phyloP scores from a whole-genome alignment of 2,113 vertebrate species.

The Lepidothrix coronata region DNA sequence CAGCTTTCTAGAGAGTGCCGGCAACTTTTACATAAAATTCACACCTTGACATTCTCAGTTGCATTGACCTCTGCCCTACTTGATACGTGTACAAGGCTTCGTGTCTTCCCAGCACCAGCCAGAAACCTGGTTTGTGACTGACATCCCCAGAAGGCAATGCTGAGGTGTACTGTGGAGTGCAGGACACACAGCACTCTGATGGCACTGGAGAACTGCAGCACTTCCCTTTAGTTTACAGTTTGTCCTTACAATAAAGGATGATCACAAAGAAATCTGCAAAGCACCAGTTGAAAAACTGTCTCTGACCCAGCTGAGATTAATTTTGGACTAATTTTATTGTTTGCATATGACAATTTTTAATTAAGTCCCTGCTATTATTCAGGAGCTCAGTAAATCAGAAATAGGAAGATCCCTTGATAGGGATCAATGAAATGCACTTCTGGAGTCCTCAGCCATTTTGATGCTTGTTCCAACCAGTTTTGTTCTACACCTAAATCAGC shows the following conservation, averaged over 20 bases:
- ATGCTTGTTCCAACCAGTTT: background rate
- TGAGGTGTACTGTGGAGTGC: background rate
- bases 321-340: background rate
- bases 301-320: background rate
- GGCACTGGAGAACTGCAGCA: background rate
- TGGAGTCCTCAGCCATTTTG: background rate
- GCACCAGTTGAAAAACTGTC: background rate
- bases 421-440: background rate
- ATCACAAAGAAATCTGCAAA: background rate
- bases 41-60: rapidly evolving
- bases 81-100: background rate
- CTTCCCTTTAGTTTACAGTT: constrained; percentile 10
- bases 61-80: background rate
- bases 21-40: background rate
- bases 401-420: background rate
- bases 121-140: background rate
- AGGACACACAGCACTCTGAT: background rate
- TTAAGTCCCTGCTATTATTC: background rate
- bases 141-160: background rate
- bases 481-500: background rate
- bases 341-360: background rate
- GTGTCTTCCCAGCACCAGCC: background rate
- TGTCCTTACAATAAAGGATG: background rate
- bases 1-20: background rate
- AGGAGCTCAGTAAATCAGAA: background rate